These are phyloP conservation scores for Epizoanthus scotinus DNA, from an alignment of 92 coral and sea anemone genomes.

Conservation along the genomic window DNA sequence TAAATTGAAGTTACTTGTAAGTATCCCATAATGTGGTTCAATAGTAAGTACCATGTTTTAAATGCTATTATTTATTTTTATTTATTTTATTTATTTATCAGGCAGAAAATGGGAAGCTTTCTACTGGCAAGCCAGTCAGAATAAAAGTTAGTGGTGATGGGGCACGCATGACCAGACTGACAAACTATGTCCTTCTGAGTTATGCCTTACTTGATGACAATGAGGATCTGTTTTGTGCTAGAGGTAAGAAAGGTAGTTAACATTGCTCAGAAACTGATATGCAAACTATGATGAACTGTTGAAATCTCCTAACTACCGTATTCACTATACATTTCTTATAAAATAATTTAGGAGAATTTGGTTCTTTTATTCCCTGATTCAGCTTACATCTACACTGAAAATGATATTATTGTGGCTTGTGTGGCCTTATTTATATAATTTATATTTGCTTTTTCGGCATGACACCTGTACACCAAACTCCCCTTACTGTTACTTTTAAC, in stretches of 20 bases:
- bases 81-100: too few species aligned
- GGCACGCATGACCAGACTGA: slow-evolving; percentile 49
- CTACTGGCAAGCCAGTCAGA: slow-evolving; percentile 43
- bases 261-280: too few species aligned
- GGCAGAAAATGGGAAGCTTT: slow-evolving; percentile 27
- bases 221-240: slow-evolving; percentile 49
- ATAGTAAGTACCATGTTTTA: too few species aligned
- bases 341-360: neutral
- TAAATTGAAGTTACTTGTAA: slow-evolving; percentile 48
- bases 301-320: neutral
- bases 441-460: neutral
- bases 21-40: neutral
- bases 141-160: too few species aligned
- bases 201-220: slow-evolving; percentile 43
- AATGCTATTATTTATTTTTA: too few species aligned
- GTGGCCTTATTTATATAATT: too few species aligned
- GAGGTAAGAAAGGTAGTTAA: slow-evolving; percentile 30
- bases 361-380: neutral
- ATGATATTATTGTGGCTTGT: too few species aligned
- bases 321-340: too few species aligned
- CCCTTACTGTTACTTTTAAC: neutral
- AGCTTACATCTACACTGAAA: too few species aligned
- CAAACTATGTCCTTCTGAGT: slow-evolving; percentile 52
- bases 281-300: neutral
- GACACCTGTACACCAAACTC: neutral